Evolutionary conservation across 2,888 invertebrate genomes (phyloP).

Genomic region (Plusia festucae): DNA sequence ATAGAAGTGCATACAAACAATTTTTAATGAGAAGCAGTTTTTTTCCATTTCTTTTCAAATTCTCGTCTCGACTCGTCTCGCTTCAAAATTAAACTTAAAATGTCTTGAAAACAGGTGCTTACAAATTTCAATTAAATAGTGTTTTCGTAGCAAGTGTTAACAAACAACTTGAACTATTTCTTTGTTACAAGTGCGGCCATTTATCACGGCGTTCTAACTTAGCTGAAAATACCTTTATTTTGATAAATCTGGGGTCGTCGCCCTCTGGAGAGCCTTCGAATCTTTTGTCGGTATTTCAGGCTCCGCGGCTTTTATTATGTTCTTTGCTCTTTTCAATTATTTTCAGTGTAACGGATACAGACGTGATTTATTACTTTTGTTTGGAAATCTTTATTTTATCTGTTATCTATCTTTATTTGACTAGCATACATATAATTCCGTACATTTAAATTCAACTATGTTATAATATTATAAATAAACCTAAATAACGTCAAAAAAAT

Average conservation of each 20-base stretch:
- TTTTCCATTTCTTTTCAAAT: no score
- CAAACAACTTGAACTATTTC: neutral
- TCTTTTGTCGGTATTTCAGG: slow-evolving; percentile 33
- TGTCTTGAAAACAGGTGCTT: neutral
- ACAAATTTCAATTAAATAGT: neutral
- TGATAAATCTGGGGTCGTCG: slow-evolving; percentile 43
- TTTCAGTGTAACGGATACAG: slow-evolving; percentile 2
- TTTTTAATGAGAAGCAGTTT: no score
- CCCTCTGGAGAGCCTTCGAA: slow-evolving; percentile 24
- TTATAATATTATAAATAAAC: slow-evolving; percentile 1
- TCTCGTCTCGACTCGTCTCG: no score
- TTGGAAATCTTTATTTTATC: neutral
- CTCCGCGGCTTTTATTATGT: slow-evolving; percentile 11
- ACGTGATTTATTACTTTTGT: neutral
- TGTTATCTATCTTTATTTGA: neutral
- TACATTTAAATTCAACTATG: neutral
- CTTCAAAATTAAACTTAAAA: neutral
- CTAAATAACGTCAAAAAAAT: slow-evolving; percentile 15
- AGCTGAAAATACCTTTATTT: slow-evolving; percentile 28
- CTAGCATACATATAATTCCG: neutral
- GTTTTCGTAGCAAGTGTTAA: neutral
- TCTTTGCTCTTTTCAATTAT: slow-evolving; percentile 17
- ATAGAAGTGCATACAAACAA: no score
- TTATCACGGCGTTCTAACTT: slow-evolving; percentile 28
- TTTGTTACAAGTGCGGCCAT: slow-evolving; percentile 15